Base-by-base conservation (phyloP, 2,888 invertebrate genomes). In the Sphaerophoria rueppellii region DNA sequence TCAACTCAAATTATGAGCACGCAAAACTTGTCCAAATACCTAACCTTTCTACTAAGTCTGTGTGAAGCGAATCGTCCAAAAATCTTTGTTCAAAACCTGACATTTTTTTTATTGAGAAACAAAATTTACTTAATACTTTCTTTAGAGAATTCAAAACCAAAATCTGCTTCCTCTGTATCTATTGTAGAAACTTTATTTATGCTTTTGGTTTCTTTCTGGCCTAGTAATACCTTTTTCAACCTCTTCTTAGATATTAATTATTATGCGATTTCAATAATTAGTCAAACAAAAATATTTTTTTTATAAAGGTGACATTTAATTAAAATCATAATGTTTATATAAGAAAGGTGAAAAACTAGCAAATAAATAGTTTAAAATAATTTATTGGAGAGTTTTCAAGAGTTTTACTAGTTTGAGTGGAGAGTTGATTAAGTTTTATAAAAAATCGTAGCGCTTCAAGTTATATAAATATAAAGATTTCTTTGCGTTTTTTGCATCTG, bases 121-220 rank as follows among this genome's bases (percentile, higher is more conserved):
- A 40, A 40, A 11, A 6, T 11, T 37, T 54, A 35, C 7, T 37
- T 9, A 50, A 48, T n/a, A 48, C 48, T 16, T 16, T 78, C 69
- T 78, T 40, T 65, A 4, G 34, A 34, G 32, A 54, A 52, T 16
- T 35, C 1, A 60, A 32, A 9, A 54, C 58, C 57, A 4, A 4
- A 34, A 32, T 75, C 46, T 75, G 43, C 71, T 81, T 71, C 71
- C 57, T 81, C 81, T 76, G 65, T 71, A 46, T 81, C 75, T 81
- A 34, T 79, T 82, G 82, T 82, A 82, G 82, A 82, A 70, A 55
- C 9, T 11, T 11, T 12, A 35, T 14, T 70, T 79, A 24, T 24
- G 24, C 74, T 54, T 60, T 60, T 32, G 9, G 70, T 16, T 32
- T 5, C 61, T 34, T 61, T 72, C 32, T 77, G 14, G 54, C 50